A percentile compares a stretch with the other conserved stretches of the same genome.
Evolutionary conservation across 2,797 vertebrate species (phyloP).

Genomic region (Melopsittacus undulatus): DNA sequence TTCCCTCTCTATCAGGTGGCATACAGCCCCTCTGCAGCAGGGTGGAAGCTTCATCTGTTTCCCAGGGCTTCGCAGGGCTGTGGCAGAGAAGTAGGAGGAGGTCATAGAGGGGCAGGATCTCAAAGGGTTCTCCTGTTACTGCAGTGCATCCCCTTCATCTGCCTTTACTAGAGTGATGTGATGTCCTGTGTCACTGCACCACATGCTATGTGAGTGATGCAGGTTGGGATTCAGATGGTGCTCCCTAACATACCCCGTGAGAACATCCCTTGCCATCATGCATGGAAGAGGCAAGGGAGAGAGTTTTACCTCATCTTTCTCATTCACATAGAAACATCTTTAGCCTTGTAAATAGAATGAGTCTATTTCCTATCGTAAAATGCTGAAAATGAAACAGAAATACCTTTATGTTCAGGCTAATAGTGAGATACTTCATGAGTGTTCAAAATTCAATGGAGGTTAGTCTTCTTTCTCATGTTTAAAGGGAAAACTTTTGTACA

Average conservation of each 20-base stretch:
- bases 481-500: neutral
- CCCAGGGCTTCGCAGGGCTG: neutral
- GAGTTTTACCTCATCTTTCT: neutral
- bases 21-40: neutral
- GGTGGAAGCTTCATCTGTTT: neutral
- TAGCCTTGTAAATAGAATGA: neutral
- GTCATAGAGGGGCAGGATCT: neutral
- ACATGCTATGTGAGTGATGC: too few species aligned
- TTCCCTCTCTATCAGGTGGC: neutral
- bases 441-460: neutral
- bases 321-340: neutral
- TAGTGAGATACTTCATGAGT: neutral
- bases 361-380: neutral
- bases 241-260: neutral
- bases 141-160: neutral
- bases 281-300: neutral
- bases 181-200: neutral
- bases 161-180: neutral
- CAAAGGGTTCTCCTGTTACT: neutral
- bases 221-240: neutral
- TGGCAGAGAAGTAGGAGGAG: neutral
- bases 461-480: neutral
- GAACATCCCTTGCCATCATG: neutral
- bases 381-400: neutral
- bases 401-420: neutral